Evolutionary conservation across 2,113 vertebrate species (phyloP).

Genomic region (Lophura nycthemera): DNA sequence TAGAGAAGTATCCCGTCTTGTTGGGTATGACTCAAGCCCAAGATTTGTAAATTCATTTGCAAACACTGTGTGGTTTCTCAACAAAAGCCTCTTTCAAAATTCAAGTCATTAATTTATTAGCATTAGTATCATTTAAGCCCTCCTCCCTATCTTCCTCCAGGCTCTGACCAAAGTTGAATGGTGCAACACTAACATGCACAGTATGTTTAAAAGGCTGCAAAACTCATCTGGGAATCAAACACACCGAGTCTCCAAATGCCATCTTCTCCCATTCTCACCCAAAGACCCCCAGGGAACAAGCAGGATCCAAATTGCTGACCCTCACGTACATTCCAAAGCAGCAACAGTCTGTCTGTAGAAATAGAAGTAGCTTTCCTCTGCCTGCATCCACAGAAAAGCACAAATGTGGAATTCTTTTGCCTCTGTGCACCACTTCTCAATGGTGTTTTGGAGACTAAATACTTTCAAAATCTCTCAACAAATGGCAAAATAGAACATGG

Average conservation of each 20-base stretch:
- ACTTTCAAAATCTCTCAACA: neutral
- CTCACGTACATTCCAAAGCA: neutral
- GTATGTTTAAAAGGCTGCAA: neutral
- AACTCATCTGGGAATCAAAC: slow-evolving; percentile 6
- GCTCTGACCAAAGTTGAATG: neutral
- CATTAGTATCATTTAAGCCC: neutral
- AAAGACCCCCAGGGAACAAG: neutral
- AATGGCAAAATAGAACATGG: slow-evolving; percentile 55
- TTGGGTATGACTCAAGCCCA: neutral
- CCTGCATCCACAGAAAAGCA: neutral
- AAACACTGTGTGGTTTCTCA: neutral
- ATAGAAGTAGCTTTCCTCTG: slow-evolving; percentile 4
- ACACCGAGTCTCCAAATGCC: neutral
- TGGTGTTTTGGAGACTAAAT: slow-evolving; percentile 39
- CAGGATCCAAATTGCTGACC: neutral
- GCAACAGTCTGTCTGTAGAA: neutral
- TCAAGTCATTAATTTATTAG: slow-evolving; percentile 24
- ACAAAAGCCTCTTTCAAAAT: neutral
- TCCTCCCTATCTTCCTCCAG: neutral
- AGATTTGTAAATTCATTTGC: neutral
- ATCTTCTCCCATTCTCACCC: neutral
- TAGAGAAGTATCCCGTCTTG: neutral
- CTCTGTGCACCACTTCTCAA: slow-evolving; percentile 5
- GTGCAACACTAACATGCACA: neutral
- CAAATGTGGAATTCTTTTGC: neutral